Evolutionary conservation across 2,113 vertebrate genomes (phyloP), one percentile per base, ranked within the genome.

Genomic region (Psettodes erumei): DNA sequence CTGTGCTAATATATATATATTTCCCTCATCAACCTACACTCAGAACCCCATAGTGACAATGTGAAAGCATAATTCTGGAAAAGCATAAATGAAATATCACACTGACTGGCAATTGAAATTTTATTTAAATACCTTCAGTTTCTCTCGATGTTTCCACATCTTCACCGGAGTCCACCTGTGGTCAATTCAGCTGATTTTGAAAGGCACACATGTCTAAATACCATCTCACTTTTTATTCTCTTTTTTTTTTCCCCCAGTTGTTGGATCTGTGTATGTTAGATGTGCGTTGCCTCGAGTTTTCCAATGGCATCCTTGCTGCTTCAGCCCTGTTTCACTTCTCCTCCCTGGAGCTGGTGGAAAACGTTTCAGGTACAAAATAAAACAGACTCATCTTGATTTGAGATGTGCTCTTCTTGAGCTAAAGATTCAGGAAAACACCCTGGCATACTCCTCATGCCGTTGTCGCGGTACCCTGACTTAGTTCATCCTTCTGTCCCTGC

Each of bases 281-380:
- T 55, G 81, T 96, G 5, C 95, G 86, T 47, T 96, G 96, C 90
- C 91, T 98, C 27, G 96, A 97, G 72, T 98, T 96, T 51, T 91
- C 96, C 0, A 96, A 96, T 0, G 94, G 97, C 4, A 55, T 97
- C 2, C 95, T 99, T 3, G 97, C 98, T 45, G 98, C 97, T 28
- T 96, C 97, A 3, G 98, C 96, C 53, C 90, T 99, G 38, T 99
- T 98, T 87, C 97, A 99, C 82, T 99, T 99, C 91, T 98, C 97
- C 0, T 98, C 96, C 0, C 77, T 95, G 43, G 96, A 99, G 55
- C 40, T 99, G 75, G 96, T 97, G 89, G 94, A 96, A 69, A 98
- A 93, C 21, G 98, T 98, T 83, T 97, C 98, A 58, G 98, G 98
- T 99, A 93, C n/a, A 63, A 50, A 5, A 16, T 8, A 16, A 30